Conservation (phyloP, 1,140 invertebrate genomes). For the Micrasema longulum region DNA sequence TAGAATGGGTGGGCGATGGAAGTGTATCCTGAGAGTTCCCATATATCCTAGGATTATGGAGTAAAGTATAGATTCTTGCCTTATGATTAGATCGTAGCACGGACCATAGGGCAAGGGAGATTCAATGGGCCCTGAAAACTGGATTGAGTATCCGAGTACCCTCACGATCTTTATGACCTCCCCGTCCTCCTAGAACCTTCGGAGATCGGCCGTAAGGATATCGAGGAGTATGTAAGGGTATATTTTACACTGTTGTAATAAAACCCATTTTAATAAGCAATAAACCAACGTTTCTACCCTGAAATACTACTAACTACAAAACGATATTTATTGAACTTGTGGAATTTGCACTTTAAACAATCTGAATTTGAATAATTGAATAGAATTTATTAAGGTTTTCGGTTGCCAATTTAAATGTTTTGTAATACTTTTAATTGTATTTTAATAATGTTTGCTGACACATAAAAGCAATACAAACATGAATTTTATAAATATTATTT, state of each 20-base stretch:
- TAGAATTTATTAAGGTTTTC: too few species aligned
- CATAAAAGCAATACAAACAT: too few species aligned
- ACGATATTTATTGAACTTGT: too few species aligned
- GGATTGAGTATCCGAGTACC: constrained; percentile 41
- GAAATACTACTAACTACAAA: too few species aligned
- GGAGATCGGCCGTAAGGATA: constrained; percentile 5
- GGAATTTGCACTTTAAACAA: too few species aligned
- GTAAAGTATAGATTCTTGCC: constrained; percentile 48
- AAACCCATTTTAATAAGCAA: constrained; percentile 29
- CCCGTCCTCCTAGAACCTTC: constrained; percentile 14
- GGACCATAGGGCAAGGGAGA: constrained; percentile 49
- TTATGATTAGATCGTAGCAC: constrained; percentile 53
- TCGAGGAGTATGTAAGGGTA: neutral
- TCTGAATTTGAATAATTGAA: too few species aligned
- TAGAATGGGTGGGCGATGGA: neutral
- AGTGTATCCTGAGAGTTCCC: constrained; percentile 11
- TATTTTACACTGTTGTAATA: constrained; percentile 20
- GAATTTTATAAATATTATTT: too few species aligned
- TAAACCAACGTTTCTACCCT: too few species aligned
- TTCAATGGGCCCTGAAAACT: constrained; percentile 54
- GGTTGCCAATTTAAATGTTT: too few species aligned
- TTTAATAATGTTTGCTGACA: too few species aligned
- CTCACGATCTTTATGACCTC: constrained; percentile 43
- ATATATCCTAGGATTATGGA: constrained; percentile 51
- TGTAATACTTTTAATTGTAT: too few species aligned